phyloP scores from a whole-genome alignment of 2,113 vertebrate genomes.

The Boulengeromyrus knoepffleri region DNA sequence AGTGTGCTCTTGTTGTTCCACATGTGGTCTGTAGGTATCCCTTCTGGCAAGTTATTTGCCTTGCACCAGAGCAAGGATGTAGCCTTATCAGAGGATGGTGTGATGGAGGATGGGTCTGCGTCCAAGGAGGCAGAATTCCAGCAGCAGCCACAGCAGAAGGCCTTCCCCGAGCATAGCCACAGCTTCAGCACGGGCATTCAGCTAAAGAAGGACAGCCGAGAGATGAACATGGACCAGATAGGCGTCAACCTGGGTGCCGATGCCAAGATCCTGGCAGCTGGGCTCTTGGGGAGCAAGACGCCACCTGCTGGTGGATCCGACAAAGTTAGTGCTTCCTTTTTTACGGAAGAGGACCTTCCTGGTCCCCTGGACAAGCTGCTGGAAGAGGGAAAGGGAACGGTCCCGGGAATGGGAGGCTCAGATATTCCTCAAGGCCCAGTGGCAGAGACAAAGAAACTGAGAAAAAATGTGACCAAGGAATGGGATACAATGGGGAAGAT shows the following conservation, averaged over 20 bases:
- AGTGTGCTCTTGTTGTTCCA: neutral
- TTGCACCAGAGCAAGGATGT: slow-evolving; percentile 56
- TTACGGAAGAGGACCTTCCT: slow-evolving; percentile 54
- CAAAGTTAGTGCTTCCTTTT: slow-evolving; percentile 41
- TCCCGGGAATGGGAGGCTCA: neutral
- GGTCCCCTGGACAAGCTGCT: slow-evolving; percentile 40
- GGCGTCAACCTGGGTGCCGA: slow-evolving; percentile 89
- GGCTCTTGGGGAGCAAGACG: slow-evolving; percentile 60
- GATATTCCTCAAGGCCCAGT: neutral
- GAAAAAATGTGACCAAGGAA: neutral
- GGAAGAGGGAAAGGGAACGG: slow-evolving; percentile 37
- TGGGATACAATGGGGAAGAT: slow-evolving; percentile 22
- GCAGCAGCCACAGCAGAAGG: slow-evolving; percentile 73
- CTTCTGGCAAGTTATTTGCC: slow-evolving; percentile 60
- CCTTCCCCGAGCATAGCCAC: slow-evolving; percentile 83
- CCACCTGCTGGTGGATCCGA: slow-evolving; percentile 32
- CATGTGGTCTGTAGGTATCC: slow-evolving; percentile 46
- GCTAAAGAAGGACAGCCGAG: slow-evolving; percentile 74
- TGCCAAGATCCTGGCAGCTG: slow-evolving; percentile 86
- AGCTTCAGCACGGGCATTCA: slow-evolving; percentile 91
- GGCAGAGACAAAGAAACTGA: slow-evolving; percentile 25
- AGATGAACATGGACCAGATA: slow-evolving; percentile 72
- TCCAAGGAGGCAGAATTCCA: slow-evolving; percentile 54
- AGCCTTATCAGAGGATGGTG: slow-evolving; percentile 53
- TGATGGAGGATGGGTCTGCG: slow-evolving; percentile 30